Base-by-base conservation (phyloP, 2,888 invertebrate genomes). In the Standfussiana lucernea region DNA sequence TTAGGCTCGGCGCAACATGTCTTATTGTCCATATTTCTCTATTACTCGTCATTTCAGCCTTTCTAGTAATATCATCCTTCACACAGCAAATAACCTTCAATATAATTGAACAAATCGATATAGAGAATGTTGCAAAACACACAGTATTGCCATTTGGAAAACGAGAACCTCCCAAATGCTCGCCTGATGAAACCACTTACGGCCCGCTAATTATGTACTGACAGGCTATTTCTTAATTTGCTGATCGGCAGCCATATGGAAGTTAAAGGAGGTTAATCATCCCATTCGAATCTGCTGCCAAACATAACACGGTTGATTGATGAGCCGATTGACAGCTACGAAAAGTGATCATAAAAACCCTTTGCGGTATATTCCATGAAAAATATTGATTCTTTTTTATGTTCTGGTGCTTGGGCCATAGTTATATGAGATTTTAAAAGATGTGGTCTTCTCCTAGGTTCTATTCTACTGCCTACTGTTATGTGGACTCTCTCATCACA, bases 301-400 rank as follows among this genome's bases (percentile, higher is more conserved):
- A 88, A 79, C 66, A 79, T 69, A 85, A 84, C 79, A 79, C 11
- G 35, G 18, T 21, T 86, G 83, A 88, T 89, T 87, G 76, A 86
- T 89, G 82, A 67, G 61, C 56, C 11, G 13, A 83, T 80, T 83
- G 86, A 87, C 75, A 84, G 83, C 77, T 74, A 21, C 32, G 24
- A 69, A 59, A 71, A 73, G 53, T 66, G 53, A 59, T 72, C 53
- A 72, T 47, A 70, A 72, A 77, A 79, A 70, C 61, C 40, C 62
- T 78, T 59, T n/a, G 59, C 42, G 61, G 35, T 32, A 56, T 42
- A n/a, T 74, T 79, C n/a, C 62, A 28, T 50, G 47, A 53, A 68
- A 64, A 28, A 15, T 28, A 61, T 21, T 8, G 45, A 42, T 11
- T 3, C 3, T 28, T 59, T 59, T 32, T 8, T n/a, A n/a, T 32